These are phyloP conservation scores for Lepus townsendii DNA, from an alignment of 2,797 vertebrate genomes.

Conservation along the genomic window DNA sequence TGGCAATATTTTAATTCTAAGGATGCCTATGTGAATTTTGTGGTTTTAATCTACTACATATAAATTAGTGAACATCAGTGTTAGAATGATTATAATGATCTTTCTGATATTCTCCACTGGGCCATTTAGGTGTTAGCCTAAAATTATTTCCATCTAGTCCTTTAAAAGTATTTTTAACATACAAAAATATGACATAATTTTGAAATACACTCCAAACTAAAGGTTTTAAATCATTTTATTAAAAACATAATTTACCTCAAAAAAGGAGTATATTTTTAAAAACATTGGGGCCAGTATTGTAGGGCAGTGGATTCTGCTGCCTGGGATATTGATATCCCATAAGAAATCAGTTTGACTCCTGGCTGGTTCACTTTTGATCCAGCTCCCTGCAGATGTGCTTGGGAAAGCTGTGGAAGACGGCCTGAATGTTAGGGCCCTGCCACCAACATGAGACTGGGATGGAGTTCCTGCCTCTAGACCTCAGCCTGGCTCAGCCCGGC, in stretches of 20 bases:
- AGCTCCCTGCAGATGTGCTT: no score
- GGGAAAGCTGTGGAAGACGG: no score
- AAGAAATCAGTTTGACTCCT: no score
- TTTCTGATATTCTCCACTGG: background rate
- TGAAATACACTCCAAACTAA: background rate
- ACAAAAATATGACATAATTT: background rate
- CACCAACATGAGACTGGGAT: no score
- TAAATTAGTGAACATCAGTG: background rate
- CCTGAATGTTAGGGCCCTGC: no score
- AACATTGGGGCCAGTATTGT: no score
- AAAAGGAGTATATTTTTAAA: background rate
- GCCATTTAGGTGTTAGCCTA: background rate
- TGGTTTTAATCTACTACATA: background rate
- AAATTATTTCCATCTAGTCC: background rate
- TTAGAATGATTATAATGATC: background rate
- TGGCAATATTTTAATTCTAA: background rate
- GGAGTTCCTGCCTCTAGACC: no score
- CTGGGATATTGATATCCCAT: no score
- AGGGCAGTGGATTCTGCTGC: no score
- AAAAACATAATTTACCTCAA: background rate
- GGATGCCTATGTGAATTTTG: background rate
- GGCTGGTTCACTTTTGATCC: no score
- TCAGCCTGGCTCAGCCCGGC: no score
- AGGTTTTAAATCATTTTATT: background rate
- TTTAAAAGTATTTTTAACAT: slow-evolving; percentile 4